Evolutionary conservation across 2,888 invertebrate species (phyloP).

Genomic region (Fragum whitleyi): DNA sequence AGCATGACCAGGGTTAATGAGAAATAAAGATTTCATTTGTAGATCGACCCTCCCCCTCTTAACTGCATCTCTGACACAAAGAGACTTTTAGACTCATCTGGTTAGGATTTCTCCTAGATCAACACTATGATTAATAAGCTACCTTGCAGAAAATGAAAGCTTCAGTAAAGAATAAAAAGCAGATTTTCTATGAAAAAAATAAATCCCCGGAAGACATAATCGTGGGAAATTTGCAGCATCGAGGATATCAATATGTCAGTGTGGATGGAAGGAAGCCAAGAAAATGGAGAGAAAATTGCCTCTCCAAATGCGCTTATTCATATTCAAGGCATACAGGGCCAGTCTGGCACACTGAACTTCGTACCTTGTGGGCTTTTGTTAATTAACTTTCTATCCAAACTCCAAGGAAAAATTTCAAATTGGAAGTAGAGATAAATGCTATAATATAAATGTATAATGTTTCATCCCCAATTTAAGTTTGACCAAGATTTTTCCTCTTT

Average conservation of each 20-base stretch:
- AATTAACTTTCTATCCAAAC: no score
- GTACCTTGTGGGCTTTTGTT: background rate
- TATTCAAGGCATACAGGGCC: constrained; percentile 1
- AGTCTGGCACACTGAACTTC: background rate
- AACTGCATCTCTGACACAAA: no score
- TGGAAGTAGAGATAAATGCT: no score
- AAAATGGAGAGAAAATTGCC: constrained; percentile 8
- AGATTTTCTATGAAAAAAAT: background rate
- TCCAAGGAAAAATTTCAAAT: no score
- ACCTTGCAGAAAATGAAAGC: background rate
- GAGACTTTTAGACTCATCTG: no score
- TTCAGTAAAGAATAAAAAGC: background rate
- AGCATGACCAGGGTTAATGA: no score
- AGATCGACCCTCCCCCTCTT: no score
- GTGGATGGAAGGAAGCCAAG: constrained; percentile 10
- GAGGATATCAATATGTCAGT: background rate
- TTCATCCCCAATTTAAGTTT: no score
- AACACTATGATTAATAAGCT: background rate
- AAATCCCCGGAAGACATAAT: background rate
- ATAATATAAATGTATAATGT: no score
- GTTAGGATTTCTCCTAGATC: no score
- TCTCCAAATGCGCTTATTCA: background rate
- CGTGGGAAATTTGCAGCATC: constrained; percentile 8
- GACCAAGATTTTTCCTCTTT: no score
- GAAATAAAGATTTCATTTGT: no score